Base-by-base conservation (phyloP, 2,113 vertebrate genomes). In the Bufo bufo region DNA sequence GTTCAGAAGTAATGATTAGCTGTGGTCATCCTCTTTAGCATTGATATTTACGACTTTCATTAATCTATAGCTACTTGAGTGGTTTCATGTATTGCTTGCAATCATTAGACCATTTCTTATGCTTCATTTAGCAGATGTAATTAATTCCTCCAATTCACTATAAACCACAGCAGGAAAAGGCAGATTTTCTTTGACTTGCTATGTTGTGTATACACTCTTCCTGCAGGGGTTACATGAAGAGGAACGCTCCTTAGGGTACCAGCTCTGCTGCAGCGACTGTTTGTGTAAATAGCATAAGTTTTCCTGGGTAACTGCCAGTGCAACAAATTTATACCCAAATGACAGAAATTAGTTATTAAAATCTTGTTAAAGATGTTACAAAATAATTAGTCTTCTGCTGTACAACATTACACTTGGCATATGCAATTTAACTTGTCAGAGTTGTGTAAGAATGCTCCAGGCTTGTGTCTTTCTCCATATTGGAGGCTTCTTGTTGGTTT, bases 281-380 rank as follows among this genome's bases (percentile, higher is more conserved):
- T 49, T 49, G 45, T 19, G 72, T 75, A 75, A 49, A 75, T 50
- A 75, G 8, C 72, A 75, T 17, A 75, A 49, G 45, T 75, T 49
- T 75, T 14, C 17, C 17, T 11, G 69, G 33, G 33, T 16, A 72
- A 45, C 43, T 50, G 72, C 72, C 47, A 75, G 72, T 45, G 47
- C 3, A 75, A 75, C 45, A 50, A 50, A 50, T 50, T 50, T 19
- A 75, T 75, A 20, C 50, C 72, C 72, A 19, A 75, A 75, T 50
- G 72, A 75, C 72, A 75, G 72, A 75, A 75, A 49, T 75, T 75
- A 50, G 17, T 75, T 75, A 75, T 75, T 49, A 75, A 75, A 49
- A 50, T 75, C 72, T 50, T 75, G 72, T 49, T 75, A 75, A 75
- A 75, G 72, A 75, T 75, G 47, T 75, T 75, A 50, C 14, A 75